Base-by-base conservation (phyloP, 2,888 invertebrate genomes). In the Aphidius colemani region DNA sequence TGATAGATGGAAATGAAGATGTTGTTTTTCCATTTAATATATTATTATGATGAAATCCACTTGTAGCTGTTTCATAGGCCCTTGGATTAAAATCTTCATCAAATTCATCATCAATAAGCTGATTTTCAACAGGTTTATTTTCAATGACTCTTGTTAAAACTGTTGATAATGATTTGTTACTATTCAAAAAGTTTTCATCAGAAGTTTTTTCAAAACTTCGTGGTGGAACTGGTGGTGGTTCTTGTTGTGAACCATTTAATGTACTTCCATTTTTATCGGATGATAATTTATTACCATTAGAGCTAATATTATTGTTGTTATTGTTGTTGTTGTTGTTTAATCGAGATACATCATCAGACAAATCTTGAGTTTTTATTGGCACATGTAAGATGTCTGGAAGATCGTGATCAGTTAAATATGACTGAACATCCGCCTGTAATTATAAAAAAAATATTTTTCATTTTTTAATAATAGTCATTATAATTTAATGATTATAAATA, bases 61-160 rank as follows among this genome's bases (percentile, higher is more conserved):
- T 83, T 13, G 78, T 73, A 1, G 86, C 86, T 60, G 85, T 88
- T 79, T 94, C 94, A 72, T 88, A 90, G 18, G 94, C 94, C 67
- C 95, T 88, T 0, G 96, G 95, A 85, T 96, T 93, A 78, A 96
- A 96, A 82, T 94, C 91, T 84, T 83, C 82, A 60, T 95, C 93
- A 62, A 94, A 89, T 79, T 94, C 92, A 76, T 92, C 90, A 74
- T 93, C 85, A 9, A 93, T 81, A 81, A 30, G 30, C 5, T 30
- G 30, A 30, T 30, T 30, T 5, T 30, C 30, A 30, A 30, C 30
- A 30, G 30, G 3, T 30, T 30, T 30, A 46, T 90, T 91, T 81
- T 93, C 93, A 69, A 92, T 85, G 83, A 91, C 92, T 50, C 92
- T 90, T 69, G 91, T 92, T 63, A 92, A 91, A 49, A 88, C 84